phyloP scores from a whole-genome alignment of 2,888 invertebrate genomes.

The Drosophila setosimentum region DNA sequence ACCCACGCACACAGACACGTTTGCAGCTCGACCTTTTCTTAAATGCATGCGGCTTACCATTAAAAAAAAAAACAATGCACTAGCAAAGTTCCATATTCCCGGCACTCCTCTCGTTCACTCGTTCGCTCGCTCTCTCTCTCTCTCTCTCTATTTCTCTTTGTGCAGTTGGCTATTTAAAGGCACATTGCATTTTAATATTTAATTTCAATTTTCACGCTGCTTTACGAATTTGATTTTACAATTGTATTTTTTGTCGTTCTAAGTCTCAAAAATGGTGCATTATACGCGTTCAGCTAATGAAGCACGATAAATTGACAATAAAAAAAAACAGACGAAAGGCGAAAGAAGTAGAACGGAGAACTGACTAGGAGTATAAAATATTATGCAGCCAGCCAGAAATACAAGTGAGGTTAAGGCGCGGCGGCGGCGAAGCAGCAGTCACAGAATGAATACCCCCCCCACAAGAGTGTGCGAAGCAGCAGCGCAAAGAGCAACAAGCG shows the following conservation, averaged over 20 bases:
- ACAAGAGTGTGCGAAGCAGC: constrained; percentile 53
- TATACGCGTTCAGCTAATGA: constrained; percentile 48
- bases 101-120: constrained; percentile 1
- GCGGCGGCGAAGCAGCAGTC: constrained; percentile 41
- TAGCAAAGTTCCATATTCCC: constrained; percentile 38
- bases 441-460: constrained; percentile 27
- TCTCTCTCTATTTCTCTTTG: not conserved
- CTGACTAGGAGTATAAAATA: constrained; percentile 49
- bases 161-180: constrained; percentile 1
- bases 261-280: constrained; percentile 44
- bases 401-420: constrained; percentile 74
- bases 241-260: constrained; percentile 32
- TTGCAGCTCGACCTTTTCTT: constrained; percentile 49
- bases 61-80: constrained; percentile 12
- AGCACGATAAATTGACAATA: constrained; percentile 59
- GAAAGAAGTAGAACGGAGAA: constrained; percentile 16
- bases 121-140: not conserved
- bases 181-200: constrained; percentile 35
- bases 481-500: constrained; percentile 61
- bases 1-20: constrained; percentile 18
- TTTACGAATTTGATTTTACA: constrained; percentile 47
- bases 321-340: constrained; percentile 16
- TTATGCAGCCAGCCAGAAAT: constrained; percentile 67
- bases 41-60: constrained; percentile 50
- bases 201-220: constrained; percentile 48